phyloP scores from a whole-genome alignment of 2,797 vertebrate species.

The Lutjanus argentimaculatus region DNA sequence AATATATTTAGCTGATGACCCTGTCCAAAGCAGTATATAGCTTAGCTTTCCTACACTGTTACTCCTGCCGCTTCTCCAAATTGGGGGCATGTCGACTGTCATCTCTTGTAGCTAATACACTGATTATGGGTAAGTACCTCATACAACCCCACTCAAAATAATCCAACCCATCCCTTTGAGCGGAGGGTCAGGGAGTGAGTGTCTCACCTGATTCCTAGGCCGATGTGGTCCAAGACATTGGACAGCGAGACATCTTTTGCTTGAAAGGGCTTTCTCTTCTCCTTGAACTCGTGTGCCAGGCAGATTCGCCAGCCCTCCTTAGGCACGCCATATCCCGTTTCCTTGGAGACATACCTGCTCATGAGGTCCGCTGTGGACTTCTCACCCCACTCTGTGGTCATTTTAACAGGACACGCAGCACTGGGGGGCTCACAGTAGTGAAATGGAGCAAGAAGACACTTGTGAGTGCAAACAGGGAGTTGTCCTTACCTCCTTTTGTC shows the following conservation, averaged over 20 bases:
- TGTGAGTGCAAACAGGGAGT: not conserved
- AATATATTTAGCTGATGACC: no score
- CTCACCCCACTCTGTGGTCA: slow-evolving; percentile 80
- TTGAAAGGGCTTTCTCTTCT: slow-evolving; percentile 94
- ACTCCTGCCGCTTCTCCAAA: no score
- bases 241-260: slow-evolving; percentile 89
- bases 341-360: slow-evolving; percentile 88
- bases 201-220: slow-evolving; percentile 91
- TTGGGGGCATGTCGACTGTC: no score
- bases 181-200: no score
- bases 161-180: no score
- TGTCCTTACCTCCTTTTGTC: slow-evolving; percentile 32
- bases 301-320: slow-evolving; percentile 95
- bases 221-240: slow-evolving; percentile 88
- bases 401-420: slow-evolving; percentile 24
- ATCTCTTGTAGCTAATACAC: no score
- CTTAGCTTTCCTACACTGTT: no score
- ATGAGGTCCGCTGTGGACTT: slow-evolving; percentile 86
- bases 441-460: not conserved
- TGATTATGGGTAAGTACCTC: no score
- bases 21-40: no score
- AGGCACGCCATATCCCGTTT: slow-evolving; percentile 87
- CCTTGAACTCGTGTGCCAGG: slow-evolving; percentile 93
- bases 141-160: no score
- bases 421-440: not conserved